These are phyloP conservation scores for Leptothorax acervorum DNA, from an alignment of 2,888 invertebrate genomes.

Conservation along the genomic window DNA sequence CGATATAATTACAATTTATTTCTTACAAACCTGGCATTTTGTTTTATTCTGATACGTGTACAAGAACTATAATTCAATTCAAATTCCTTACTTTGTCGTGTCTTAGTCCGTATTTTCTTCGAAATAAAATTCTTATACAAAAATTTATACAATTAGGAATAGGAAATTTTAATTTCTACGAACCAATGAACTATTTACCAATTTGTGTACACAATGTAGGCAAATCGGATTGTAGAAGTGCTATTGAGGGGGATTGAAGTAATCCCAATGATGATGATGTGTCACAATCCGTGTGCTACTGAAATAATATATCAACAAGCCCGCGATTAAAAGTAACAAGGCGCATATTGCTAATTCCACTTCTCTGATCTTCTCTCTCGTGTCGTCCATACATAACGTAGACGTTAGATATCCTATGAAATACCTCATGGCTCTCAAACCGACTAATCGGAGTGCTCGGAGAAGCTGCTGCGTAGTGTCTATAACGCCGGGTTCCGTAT, in stretches of 20 bases:
- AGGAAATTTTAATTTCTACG: slow-evolving; percentile 54
- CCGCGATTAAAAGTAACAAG: slow-evolving; percentile 92
- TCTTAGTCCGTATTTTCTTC: background rate
- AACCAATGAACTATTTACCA: slow-evolving; percentile 29
- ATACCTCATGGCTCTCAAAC: slow-evolving; percentile 89
- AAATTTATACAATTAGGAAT: slow-evolving; percentile 46
- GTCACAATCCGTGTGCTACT: slow-evolving; percentile 89
- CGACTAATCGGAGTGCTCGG: slow-evolving; percentile 89
- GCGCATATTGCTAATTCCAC: slow-evolving; percentile 92
- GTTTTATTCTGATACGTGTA: slow-evolving; percentile 32
- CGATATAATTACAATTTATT: slow-evolving; percentile 31
- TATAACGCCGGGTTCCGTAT: slow-evolving; percentile 87
- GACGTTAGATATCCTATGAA: slow-evolving; percentile 89
- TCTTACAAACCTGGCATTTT: slow-evolving; percentile 36
- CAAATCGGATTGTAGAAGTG: slow-evolving; percentile 23
- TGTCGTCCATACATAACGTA: slow-evolving; percentile 88
- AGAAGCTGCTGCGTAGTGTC: slow-evolving; percentile 91
- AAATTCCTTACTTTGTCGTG: slow-evolving; percentile 15
- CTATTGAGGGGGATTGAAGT: slow-evolving; percentile 92
- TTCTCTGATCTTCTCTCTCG: slow-evolving; percentile 88
- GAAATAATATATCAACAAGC: slow-evolving; percentile 91
- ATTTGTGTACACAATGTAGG: slow-evolving; percentile 13
- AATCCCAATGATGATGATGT: slow-evolving; percentile 96
- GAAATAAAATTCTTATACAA: slow-evolving; percentile 56
- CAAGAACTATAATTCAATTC: slow-evolving; percentile 30